These are phyloP conservation scores for Phyllotis vaccarum DNA, from an alignment of 2,797 vertebrate genomes.

Conservation along the genomic window DNA sequence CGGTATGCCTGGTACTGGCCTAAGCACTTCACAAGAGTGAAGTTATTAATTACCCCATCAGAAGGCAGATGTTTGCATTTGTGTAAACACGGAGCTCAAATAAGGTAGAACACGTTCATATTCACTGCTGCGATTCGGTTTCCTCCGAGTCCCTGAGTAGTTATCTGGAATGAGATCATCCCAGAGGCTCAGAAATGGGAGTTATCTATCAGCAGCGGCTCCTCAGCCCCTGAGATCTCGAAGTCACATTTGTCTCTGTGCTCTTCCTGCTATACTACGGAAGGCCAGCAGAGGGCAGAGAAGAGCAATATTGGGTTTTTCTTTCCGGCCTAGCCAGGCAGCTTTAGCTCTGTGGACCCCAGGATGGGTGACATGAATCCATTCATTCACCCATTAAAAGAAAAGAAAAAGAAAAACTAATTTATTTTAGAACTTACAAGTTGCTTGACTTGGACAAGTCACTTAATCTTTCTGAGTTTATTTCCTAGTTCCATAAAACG, in stretches of 20 bases:
- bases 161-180: not conserved
- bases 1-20: not conserved
- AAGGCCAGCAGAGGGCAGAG: slow-evolving; percentile 65
- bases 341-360: fast-evolving
- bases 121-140: not conserved
- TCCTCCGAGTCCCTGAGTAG: not conserved
- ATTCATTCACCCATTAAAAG: not conserved
- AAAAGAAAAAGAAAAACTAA: not conserved
- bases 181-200: not conserved
- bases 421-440: slow-evolving; percentile 12
- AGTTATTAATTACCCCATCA: not conserved
- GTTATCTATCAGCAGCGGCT: not conserved
- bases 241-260: not conserved
- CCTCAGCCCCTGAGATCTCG: not conserved
- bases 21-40: not conserved
- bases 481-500: not conserved
- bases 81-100: not conserved
- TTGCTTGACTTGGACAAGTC: slow-evolving; percentile 39
- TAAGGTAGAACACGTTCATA: not conserved
- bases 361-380: not conserved
- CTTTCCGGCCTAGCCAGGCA: not conserved
- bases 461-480: slow-evolving; percentile 31
- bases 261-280: not conserved
- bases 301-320: slow-evolving; percentile 60
- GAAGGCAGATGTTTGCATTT: not conserved